Base-by-base conservation (phyloP, 2,888 invertebrate species). In the Scaptomyza parva region DNA sequence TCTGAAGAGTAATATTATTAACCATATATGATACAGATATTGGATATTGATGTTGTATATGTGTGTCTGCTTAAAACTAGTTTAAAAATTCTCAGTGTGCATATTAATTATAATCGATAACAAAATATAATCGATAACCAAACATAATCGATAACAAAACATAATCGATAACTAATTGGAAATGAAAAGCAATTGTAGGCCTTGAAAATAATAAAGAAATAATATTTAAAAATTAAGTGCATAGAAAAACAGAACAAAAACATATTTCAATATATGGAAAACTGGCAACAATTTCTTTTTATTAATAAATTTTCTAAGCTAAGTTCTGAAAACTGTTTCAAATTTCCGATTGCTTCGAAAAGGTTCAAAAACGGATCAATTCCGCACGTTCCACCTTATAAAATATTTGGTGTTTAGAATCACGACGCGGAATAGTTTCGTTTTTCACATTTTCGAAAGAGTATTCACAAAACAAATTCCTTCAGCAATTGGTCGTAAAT, bases 101-200 rank as follows among this genome's bases (percentile, higher is more conserved):
- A 55, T 17, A 57, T 18, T n/a, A n/a, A n/a, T 14, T 9, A 50
- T 51, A 43, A 41, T 43, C 18, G 33, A 14, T 8, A 30, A 59
- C 8, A 5, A 6, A 30, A n/a, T n/a, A n/a, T n/a, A n/a, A n/a
- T n/a, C n/a, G n/a, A n/a, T n/a, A 37, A 26, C 14, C 33, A 26
- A 39, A n/a, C n/a, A n/a, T n/a, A n/a, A n/a, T 30, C 11, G 22
- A 40, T 22, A 54, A 30, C 30, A 12, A 30, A 30, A 28, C 11
- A 22, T 11, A 39, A 28, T n/a, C 35, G 22, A 40, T 54, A 39
- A 28, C 17, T 39, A 28, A 40, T 54, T 54, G 39, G 52, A 45
- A 71, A 65, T 63, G 57, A 68, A 65, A 86, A 83, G 79, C 79
- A 83, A 79, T 81, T 85, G 70, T 70, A 79, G 74, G 88, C 76